These are phyloP conservation scores for Imbricaverruca yamaguchii DNA, from an alignment of 2,888 invertebrate genomes.

Conservation along the genomic window DNA sequence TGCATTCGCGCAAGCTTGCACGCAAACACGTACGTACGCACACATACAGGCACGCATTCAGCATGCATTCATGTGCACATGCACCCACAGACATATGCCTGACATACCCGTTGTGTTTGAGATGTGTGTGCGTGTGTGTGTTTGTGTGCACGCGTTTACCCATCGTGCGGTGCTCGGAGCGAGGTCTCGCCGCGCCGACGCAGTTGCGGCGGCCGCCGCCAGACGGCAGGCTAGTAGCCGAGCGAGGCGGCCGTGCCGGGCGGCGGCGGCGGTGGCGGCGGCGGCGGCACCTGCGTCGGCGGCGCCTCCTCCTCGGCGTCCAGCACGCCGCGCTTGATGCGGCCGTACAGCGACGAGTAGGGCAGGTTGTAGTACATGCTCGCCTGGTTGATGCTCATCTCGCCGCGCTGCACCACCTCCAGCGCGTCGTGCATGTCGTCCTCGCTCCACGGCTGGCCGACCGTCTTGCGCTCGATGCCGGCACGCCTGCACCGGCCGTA, in stretches of 20 bases:
- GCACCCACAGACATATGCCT: too few species aligned
- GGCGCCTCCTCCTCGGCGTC: slow-evolving; percentile 31
- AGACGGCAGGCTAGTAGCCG: slow-evolving; percentile 7
- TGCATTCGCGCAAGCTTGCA: too few species aligned
- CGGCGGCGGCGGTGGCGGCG: neutral
- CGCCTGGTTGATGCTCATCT: slow-evolving; percentile 89
- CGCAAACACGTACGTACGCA: too few species aligned
- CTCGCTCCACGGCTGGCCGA: slow-evolving; percentile 68
- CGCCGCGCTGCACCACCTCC: slow-evolving; percentile 78
- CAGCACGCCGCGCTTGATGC: slow-evolving; percentile 54
- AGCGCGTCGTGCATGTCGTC: slow-evolving; percentile 85
- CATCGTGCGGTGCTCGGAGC: neutral
- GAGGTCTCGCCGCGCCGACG: neutral
- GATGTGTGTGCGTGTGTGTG: neutral
- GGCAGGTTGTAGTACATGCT: slow-evolving; percentile 86
- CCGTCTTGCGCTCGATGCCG: slow-evolving; percentile 68
- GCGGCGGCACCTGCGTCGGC: neutral
- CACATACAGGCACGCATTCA: too few species aligned
- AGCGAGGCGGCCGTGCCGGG: slow-evolving; percentile 12
- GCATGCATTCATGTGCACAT: too few species aligned
- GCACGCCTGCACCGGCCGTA: slow-evolving; percentile 83
- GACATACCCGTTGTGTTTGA: neutral
- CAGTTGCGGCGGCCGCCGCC: neutral
- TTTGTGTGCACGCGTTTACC: neutral
- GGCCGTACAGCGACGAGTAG: slow-evolving; percentile 79